A percentile compares a stretch with the other conserved stretches of the same genome.
These are phyloP conservation scores for Papilio protenor DNA, from an alignment of 2,888 invertebrate genomes.

Conservation along the genomic window DNA sequence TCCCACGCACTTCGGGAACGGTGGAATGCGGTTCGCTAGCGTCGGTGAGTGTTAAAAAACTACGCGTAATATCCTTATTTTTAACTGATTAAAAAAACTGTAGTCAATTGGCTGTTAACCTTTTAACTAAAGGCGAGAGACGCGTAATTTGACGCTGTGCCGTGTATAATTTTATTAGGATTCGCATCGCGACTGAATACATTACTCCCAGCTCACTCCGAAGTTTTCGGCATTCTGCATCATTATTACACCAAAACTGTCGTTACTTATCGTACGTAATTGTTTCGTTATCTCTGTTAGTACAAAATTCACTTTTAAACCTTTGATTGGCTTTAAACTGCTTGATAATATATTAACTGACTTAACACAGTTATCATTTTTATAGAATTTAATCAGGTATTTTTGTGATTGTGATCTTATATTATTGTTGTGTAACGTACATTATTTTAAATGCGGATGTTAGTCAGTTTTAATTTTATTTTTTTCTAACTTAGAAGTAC, in stretches of 20 bases:
- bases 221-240: conserved; percentile 61
- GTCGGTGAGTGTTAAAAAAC: conserved; percentile 71
- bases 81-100: conserved; percentile 84
- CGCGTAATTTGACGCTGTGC: conserved; percentile 83
- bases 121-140: conserved; percentile 84
- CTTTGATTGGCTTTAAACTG: conserved; percentile 78
- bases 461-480: conserved; percentile 26
- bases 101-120: conserved; percentile 85
- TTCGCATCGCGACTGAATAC: conserved; percentile 73
- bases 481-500: not conserved
- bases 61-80: conserved; percentile 75
- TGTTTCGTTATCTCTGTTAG: conserved; percentile 78
- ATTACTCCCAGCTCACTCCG: conserved; percentile 56
- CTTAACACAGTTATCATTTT: conserved; percentile 50
- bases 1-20: conserved; percentile 81
- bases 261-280: conserved; percentile 75
- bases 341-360: conserved; percentile 66
- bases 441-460: conserved; percentile 32
- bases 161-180: conserved; percentile 84
- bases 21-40: conserved; percentile 82
- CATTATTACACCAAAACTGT: conserved; percentile 57
- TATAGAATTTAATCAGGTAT: conserved; percentile 46
- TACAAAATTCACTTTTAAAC: conserved; percentile 77
- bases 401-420: conserved; percentile 43
- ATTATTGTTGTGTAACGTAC: conserved; percentile 43